A percentile compares a stretch with the other conserved stretches of the same genome.
Conservation (phyloP, 2,888 invertebrate genomes). For the Sympetrum striolatum region DNA sequence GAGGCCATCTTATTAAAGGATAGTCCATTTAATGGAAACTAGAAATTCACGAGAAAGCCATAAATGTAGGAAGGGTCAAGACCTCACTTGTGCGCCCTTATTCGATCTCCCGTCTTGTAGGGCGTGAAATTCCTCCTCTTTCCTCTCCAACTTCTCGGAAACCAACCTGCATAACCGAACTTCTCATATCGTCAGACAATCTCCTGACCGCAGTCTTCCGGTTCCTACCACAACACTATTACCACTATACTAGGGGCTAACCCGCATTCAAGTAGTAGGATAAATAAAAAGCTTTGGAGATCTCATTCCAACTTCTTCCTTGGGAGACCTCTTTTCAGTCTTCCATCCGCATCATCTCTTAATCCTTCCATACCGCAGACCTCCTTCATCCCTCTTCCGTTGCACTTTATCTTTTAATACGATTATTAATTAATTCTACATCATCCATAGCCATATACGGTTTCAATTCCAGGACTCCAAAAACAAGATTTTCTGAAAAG, state of each 20-base stretch:
- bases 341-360: too few relatives aligned
- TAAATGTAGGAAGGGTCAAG: background rate
- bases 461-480: too few relatives aligned
- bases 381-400: too few relatives aligned
- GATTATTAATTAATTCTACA: too few relatives aligned
- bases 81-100: constrained; percentile 1
- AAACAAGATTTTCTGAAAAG: too few relatives aligned
- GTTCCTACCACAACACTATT: background rate
- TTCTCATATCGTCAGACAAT: background rate
- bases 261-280: background rate
- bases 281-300: background rate
- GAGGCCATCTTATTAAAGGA: background rate
- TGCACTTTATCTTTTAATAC: too few relatives aligned
- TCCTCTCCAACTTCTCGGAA: background rate
- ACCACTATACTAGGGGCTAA: background rate
- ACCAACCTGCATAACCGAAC: background rate
- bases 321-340: too few relatives aligned
- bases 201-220: background rate
- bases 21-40: background rate
- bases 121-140: constrained; percentile 13
- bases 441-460: too few relatives aligned
- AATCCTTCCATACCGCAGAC: too few relatives aligned
- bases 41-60: background rate
- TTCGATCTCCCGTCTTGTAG: background rate
- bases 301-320: background rate